Evolutionary conservation across 1,140 invertebrate genomes (phyloP).

Genomic region (Drosophila kikkawai): DNA sequence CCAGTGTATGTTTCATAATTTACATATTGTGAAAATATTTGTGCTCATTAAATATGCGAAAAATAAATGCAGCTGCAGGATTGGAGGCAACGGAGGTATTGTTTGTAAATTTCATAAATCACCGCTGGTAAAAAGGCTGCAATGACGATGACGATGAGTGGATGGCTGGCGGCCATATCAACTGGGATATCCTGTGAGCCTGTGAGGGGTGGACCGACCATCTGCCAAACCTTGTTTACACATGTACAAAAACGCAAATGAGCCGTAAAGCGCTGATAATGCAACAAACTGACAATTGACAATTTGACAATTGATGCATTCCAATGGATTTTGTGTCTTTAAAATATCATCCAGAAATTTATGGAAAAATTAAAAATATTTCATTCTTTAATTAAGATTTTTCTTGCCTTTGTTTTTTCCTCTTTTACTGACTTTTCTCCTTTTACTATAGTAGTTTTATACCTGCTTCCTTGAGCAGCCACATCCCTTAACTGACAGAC

Average conservation of each 20-base stretch:
- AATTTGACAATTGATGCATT: conserved; percentile 30
- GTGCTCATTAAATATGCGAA: conserved; percentile 67
- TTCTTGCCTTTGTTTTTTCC: conserved; percentile 3
- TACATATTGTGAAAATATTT: conserved; percentile 64
- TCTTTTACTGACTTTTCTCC: conserved; percentile 2
- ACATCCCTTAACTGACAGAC: neutral
- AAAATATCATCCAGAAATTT: neutral
- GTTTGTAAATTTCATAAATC: conserved; percentile 76
- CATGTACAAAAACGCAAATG: conserved; percentile 79
- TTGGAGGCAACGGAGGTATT: conserved; percentile 3
- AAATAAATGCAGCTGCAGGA: conserved; percentile 53
- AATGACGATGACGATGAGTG: conserved; percentile 37
- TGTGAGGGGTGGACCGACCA: conserved; percentile 6
- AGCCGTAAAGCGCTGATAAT: conserved; percentile 79
- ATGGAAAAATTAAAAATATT: neutral
- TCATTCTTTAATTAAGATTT: neutral
- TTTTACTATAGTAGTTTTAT: neutral
- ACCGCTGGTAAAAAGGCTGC: conserved; percentile 57
- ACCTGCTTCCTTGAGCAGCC: conserved; percentile 4
- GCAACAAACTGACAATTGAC: conserved; percentile 77
- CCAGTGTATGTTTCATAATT: conserved; percentile 68
- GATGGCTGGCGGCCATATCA: conserved; percentile 33
- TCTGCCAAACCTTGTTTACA: conserved; percentile 69
- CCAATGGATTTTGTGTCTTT: neutral
- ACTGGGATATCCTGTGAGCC: conserved; percentile 32